Evolutionary conservation across 2,113 vertebrate genomes (phyloP), one percentile per base, ranked within the genome.

Genomic region (Notarius lentiginosus): DNA sequence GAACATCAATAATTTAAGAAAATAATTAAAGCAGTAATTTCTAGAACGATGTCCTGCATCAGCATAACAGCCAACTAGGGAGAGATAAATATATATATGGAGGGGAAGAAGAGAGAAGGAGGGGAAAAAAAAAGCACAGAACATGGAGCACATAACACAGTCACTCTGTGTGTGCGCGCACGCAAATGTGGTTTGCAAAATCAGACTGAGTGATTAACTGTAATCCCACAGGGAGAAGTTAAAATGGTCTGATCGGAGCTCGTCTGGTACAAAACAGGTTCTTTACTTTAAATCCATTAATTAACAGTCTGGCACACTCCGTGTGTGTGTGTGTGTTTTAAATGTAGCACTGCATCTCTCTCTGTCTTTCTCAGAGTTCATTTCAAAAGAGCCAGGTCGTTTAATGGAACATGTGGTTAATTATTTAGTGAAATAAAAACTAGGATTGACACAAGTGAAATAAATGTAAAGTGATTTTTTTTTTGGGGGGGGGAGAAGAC

Each of bases 11-110:
- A 87, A 91, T 89, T 83, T 51, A 68, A 84, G 73, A 86, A 70
- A 79, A 90, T 91, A 81, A 91, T 89, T 55, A 88, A 88, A 84
- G 61, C 87, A 68, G 87, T 84, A 84, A 90, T 84, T 83, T 85
- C 41, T 85, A 84, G 60, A 81, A 90, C 82, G 79, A 88, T 88
- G 73, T 86, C 72, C 84, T 80, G 70, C 58, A 86, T 83, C 53
- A 72, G 65, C 47, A 51, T 61, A 79, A 56, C 88, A 86, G 73
- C 12, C 81, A 86, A 68, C 82, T 68, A 15, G 68, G 58, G 60
- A 53, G 47, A 41, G 30, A 60, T 27, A 73, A 18, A 30, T n/a
- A 51, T 41, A 27, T 55, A 51, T 56, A 1, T 53, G 41, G 53
- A 6, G 66, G 80, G 49, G 30, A 34, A 34, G 34, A 34, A 34